Percentiles rank a stretch among this genome's conserved stretches.
These are phyloP conservation scores for Emberiza fucata DNA, from an alignment of 2,113 vertebrate species.

Conservation along the genomic window DNA sequence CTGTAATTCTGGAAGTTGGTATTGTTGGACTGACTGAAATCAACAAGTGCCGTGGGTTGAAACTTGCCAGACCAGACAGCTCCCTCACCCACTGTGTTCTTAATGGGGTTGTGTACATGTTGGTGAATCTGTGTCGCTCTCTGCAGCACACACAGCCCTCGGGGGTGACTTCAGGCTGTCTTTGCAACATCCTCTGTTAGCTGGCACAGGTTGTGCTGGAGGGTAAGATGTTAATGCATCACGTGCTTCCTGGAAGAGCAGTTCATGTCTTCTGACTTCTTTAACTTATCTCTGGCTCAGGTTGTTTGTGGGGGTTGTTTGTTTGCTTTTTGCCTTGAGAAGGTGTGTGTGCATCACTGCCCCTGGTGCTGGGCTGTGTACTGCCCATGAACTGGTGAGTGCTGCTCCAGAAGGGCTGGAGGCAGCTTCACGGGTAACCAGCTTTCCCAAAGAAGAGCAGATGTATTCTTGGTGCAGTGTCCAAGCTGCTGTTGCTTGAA, in stretches of 20 bases:
- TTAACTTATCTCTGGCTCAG: not conserved
- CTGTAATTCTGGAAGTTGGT: not conserved
- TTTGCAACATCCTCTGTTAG: not conserved
- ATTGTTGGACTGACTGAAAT: not conserved
- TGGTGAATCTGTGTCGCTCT: not conserved
- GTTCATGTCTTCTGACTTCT: not conserved
- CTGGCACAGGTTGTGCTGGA: not conserved
- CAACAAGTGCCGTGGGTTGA: not conserved
- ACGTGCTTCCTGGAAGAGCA: fast-evolving
- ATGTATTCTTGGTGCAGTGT: not conserved
- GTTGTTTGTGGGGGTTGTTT: not conserved
- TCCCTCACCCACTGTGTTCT: fast-evolving
- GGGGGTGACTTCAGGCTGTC: not conserved
- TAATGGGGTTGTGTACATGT: not conserved
- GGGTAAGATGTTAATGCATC: not conserved
- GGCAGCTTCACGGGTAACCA: fast-evolving
- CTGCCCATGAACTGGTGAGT: fast-evolving
- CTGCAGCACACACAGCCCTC: not conserved
- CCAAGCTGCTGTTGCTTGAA: not conserved
- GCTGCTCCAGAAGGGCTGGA: not conserved
- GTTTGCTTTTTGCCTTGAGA: not conserved
- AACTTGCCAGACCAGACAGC: not conserved
- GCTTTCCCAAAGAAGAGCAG: not conserved
- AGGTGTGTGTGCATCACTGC: not conserved
- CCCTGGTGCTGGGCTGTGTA: fast-evolving